Conservation (phyloP, 53 echinoderm and acorn worm genomes). For the Pentamera pediparva region DNA sequence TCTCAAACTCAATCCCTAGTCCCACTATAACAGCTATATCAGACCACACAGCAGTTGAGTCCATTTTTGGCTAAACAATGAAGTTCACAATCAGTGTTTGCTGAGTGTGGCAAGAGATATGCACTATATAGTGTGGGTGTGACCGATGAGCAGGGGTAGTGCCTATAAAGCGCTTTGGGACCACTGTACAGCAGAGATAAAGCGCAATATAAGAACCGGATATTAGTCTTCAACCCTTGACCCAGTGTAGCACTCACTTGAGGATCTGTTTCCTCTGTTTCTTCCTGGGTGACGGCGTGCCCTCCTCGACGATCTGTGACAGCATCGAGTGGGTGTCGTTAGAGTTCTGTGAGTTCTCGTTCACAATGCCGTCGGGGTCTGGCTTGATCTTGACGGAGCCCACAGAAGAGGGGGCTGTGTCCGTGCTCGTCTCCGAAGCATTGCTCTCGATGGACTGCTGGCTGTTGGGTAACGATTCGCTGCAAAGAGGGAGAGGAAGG, state of each 20-base stretch:
- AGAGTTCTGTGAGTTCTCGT: conserved; percentile 39
- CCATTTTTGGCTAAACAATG: no score
- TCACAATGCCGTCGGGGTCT: conserved; percentile 51
- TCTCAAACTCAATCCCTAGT: no score
- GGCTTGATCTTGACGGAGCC: conserved; percentile 69
- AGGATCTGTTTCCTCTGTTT: conserved; percentile 94
- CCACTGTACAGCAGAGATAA: no score
- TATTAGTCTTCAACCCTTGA: background rate
- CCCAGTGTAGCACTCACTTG: conserved; percentile 45
- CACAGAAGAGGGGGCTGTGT: conserved; percentile 51
- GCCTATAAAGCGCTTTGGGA: no score
- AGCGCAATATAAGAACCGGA: no score
- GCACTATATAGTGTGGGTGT: no score
- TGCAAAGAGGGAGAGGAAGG: conserved; percentile 7
- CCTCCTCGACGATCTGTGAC: conserved; percentile 40
- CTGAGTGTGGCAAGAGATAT: no score
- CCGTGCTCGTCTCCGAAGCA: conserved; percentile 74
- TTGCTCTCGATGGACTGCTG: conserved; percentile 84
- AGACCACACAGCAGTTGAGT: no score
- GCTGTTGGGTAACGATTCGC: conserved; percentile 80
- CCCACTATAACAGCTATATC: no score
- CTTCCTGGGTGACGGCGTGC: conserved; percentile 85
- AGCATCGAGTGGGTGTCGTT: conserved; percentile 42
- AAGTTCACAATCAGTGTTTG: no score
- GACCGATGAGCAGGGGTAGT: no score